Evolutionary conservation across 2,888 invertebrate genomes (phyloP).

Genomic region (Prosopocoilus inquinatus): DNA sequence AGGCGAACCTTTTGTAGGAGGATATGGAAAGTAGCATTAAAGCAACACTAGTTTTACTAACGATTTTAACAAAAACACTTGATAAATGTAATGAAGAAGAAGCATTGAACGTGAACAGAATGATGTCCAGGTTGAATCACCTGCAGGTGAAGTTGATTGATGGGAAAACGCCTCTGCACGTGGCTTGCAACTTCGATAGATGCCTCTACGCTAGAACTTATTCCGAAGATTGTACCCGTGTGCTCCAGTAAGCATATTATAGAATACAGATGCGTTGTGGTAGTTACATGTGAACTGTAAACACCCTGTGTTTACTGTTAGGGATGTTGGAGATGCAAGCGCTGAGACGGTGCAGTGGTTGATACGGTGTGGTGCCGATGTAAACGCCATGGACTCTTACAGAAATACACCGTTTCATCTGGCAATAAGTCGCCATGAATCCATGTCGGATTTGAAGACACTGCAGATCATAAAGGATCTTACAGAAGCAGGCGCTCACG

Average conservation of each 20-base stretch:
- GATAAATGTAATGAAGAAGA: slow-evolving; percentile 55
- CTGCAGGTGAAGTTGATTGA: slow-evolving; percentile 66
- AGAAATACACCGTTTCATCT: slow-evolving; percentile 78
- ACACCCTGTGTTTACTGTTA: background rate
- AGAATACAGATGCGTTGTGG: no score
- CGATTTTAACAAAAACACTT: slow-evolving; percentile 72
- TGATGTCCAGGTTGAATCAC: slow-evolving; percentile 61
- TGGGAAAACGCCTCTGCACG: slow-evolving; percentile 80
- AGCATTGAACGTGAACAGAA: slow-evolving; percentile 57
- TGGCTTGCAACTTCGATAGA: slow-evolving; percentile 82
- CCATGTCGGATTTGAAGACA: slow-evolving; percentile 55
- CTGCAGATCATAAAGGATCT: slow-evolving; percentile 60
- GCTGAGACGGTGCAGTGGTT: slow-evolving; percentile 70
- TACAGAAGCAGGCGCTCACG: slow-evolving; percentile 72
- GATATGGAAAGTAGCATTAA: slow-evolving; percentile 81
- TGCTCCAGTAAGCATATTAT: no score
- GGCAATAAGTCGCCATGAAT: slow-evolving; percentile 48
- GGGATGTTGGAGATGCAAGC: slow-evolving; percentile 72
- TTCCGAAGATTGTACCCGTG: no score
- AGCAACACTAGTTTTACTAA: slow-evolving; percentile 82
- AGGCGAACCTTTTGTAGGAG: slow-evolving; percentile 56
- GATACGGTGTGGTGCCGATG: slow-evolving; percentile 76
- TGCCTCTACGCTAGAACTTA: no score
- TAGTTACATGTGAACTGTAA: no score
- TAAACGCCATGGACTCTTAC: slow-evolving; percentile 71